Evolutionary conservation across 2,888 invertebrate genomes (phyloP), one percentile per base, ranked within the genome.

Genomic region (Pinctada fucata): DNA sequence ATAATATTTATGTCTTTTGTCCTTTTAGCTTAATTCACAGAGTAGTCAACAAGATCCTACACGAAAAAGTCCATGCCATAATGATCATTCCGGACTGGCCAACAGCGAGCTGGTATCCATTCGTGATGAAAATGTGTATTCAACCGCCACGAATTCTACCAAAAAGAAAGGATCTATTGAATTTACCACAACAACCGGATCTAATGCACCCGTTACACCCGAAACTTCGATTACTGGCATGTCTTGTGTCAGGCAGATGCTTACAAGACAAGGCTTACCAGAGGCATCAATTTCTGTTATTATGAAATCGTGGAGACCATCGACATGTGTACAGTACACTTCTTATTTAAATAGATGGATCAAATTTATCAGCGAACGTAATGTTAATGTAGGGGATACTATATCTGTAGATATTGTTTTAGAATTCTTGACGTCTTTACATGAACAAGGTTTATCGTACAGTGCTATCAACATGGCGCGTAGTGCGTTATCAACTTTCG

Each of bases 1-100:
- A 52, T 49, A 31, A 16, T 5, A 51, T 48, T 52, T 82, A 77
- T 74, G 16, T 51, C 67, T 81, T 79, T 71, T 79, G 76, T 70
- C 79, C 79, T 81, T 81, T 79, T 75, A 79, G 79, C 70, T 48
- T 72, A 10, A 72, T 64, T 45, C 13, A 64, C 72, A 72, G 50
- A 72, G 64, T 64, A 6, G 31, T 4, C 10, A 63, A 72, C 48
- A 63, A 72, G 50, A 72, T 72, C 47, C 47, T 64, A 31, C 72
- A 72, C 45, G 64, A 72, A 45, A 63, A 16, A 47, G 58, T 13
- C n/a, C 13, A 72, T n/a, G n/a, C n/a, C n/a, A n/a, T n/a, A n/a
- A n/a, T n/a, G n/a, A n/a, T n/a, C n/a, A n/a, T n/a, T n/a, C 72
- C 72, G 64, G 45, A 2, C 64, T 72, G 63, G 63, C 45, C 45